Conservation (phyloP, 2,888 invertebrate genomes). For the Rotaria sp. region DNA sequence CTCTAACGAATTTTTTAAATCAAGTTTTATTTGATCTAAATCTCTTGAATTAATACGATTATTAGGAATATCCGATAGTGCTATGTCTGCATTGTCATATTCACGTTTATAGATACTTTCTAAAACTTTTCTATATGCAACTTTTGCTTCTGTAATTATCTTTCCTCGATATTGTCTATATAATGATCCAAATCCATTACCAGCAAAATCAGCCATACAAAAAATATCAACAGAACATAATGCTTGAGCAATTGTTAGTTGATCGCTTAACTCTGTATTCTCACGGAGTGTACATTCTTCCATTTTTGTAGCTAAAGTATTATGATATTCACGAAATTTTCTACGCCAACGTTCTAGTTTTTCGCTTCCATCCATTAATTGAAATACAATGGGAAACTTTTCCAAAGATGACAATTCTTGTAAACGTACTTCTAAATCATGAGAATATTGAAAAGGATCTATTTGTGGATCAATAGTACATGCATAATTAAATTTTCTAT, state of each 20-base stretch:
- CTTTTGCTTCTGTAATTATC: background rate
- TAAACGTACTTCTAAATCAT: too few relatives aligned
- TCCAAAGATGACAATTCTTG: too few relatives aligned
- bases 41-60: background rate
- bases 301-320: too few relatives aligned
- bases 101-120: background rate
- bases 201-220: background rate
- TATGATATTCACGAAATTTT: too few relatives aligned
- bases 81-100: background rate
- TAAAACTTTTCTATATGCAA: background rate
- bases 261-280: background rate
- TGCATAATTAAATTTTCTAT: too few relatives aligned
- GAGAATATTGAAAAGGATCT: too few relatives aligned
- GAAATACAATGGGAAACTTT: too few relatives aligned
- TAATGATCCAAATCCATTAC: background rate
- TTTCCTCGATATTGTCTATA: background rate
- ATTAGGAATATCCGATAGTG: background rate
- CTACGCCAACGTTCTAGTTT: too few relatives aligned
- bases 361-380: too few relatives aligned
- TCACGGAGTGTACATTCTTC: too few relatives aligned
- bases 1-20: background rate
- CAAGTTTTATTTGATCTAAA: background rate
- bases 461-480: too few relatives aligned
- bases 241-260: background rate
- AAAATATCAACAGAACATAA: background rate